Conservation (phyloP, 2,888 invertebrate genomes). For the Callyntrura guangdongensis region DNA sequence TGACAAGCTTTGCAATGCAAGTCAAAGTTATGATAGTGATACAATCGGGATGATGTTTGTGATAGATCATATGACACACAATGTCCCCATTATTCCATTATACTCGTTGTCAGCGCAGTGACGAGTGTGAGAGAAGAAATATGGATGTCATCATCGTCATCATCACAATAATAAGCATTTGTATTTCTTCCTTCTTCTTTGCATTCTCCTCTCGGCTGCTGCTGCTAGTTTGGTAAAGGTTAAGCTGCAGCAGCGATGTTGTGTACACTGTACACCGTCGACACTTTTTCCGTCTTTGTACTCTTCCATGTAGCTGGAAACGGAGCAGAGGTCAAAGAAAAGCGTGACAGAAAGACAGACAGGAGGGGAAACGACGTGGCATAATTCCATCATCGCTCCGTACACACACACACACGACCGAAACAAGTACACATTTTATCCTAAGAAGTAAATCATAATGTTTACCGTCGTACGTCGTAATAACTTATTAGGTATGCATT, state of each 20-base stretch:
- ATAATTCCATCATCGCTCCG: slow-evolving; percentile 68
- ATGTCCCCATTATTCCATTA: slow-evolving; percentile 72
- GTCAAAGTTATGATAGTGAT: slow-evolving; percentile 14
- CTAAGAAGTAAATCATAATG: not conserved
- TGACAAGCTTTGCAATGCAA: slow-evolving; percentile 23
- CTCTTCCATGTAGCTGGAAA: not conserved
- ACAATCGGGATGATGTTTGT: slow-evolving; percentile 22
- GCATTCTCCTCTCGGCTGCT: not conserved
- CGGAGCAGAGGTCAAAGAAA: slow-evolving; percentile 69
- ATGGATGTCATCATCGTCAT: slow-evolving; percentile 50
- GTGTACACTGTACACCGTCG: slow-evolving; percentile 6
- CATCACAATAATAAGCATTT: slow-evolving; percentile 11
- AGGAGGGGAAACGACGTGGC: slow-evolving; percentile 69
- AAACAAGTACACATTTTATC: slow-evolving; percentile 16
- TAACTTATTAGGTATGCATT: not conserved
- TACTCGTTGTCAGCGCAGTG: slow-evolving; percentile 51
- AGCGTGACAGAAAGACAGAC: slow-evolving; percentile 73
- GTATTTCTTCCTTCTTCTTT: slow-evolving; percentile 17
- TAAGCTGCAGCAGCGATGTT: slow-evolving; percentile 66
- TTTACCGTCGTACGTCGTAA: not conserved
- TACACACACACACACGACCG: slow-evolving; percentile 14
- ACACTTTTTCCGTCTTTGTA: slow-evolving; percentile 25
- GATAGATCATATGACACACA: slow-evolving; percentile 68
- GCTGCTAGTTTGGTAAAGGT: slow-evolving; percentile 58
- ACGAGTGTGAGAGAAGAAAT: slow-evolving; percentile 23